A percentile compares a stretch with the other conserved stretches of the same genome.
Conservation (phyloP, 2,888 invertebrate genomes). For the Folsomia candida region DNA sequence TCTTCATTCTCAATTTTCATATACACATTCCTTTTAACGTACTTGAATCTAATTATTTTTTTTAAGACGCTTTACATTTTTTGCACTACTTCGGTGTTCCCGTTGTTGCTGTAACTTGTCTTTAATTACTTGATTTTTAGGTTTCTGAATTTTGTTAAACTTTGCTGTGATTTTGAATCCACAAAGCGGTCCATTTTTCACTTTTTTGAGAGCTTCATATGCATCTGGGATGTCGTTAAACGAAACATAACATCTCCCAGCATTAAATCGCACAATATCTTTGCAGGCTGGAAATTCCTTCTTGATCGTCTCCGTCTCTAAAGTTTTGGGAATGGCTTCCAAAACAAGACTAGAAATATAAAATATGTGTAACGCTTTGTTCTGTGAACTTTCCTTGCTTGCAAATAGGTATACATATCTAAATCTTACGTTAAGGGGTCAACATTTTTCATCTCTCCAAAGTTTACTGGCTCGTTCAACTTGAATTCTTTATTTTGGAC, state of each 20-base stretch:
- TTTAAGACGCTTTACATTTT: too few species aligned
- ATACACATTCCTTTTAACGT: too few species aligned
- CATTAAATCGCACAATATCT: slow-evolving; percentile 26
- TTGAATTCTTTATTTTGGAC: not conserved
- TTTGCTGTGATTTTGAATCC: slow-evolving; percentile 18
- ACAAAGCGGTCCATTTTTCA: slow-evolving; percentile 15
- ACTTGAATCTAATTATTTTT: too few species aligned
- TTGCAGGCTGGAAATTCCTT: slow-evolving; percentile 15
- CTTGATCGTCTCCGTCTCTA: slow-evolving; percentile 12
- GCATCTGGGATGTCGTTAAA: slow-evolving; percentile 17
- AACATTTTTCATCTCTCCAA: not conserved
- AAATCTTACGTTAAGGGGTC: slow-evolving; percentile 6
- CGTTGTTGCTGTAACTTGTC: too few species aligned
- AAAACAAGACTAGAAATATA: slow-evolving; percentile 20
- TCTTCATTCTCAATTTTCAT: too few species aligned
- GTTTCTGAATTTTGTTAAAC: slow-evolving; percentile 16
- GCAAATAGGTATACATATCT: too few species aligned
- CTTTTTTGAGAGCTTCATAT: slow-evolving; percentile 12
- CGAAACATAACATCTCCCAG: slow-evolving; percentile 23
- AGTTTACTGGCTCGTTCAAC: not conserved
- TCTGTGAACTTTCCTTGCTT: too few species aligned
- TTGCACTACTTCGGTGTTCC: too few species aligned
- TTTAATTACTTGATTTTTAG: not conserved
- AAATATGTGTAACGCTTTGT: too few species aligned
- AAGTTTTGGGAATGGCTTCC: slow-evolving; percentile 18